phyloP scores from a whole-genome alignment of 1,140 invertebrate genomes.

The Procambarus virginalis region DNA sequence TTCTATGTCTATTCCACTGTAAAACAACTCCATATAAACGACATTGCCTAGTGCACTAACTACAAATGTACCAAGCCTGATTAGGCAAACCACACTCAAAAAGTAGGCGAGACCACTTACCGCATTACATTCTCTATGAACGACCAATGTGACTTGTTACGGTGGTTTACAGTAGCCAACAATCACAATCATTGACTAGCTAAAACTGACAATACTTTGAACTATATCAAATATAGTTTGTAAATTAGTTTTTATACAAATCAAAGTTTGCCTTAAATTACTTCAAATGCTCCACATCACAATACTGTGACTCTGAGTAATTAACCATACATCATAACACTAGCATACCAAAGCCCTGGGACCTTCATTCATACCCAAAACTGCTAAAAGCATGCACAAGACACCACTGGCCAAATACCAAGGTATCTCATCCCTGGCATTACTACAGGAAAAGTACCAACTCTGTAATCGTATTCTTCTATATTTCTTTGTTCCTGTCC shows the following conservation, averaged over 20 bases:
- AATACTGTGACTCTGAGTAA: not conserved
- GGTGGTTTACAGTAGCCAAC: conserved; percentile 9
- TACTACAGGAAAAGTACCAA: conserved; percentile 66
- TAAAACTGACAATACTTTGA: not conserved
- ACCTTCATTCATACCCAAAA: conserved; percentile 15
- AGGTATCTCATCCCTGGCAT: conserved; percentile 31
- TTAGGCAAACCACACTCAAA: not conserved
- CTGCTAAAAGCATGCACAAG: conserved; percentile 24
- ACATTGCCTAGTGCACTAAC: not conserved
- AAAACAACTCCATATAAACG: not conserved
- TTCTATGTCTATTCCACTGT: not conserved
- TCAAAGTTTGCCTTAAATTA: not conserved
- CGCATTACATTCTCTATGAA: not conserved
- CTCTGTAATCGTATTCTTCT: conserved; percentile 69
- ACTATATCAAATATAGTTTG: too few relatives aligned
- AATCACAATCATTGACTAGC: not conserved
- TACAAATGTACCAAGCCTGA: not conserved
- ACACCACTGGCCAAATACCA: conserved; percentile 28
- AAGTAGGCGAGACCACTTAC: not conserved
- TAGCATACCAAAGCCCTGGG: conserved; percentile 8
- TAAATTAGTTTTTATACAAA: not conserved
- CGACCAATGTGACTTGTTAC: conserved; percentile 2
- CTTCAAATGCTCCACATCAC: not conserved
- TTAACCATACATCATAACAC: not conserved
- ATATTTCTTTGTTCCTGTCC: conserved; percentile 66